A percentile compares a stretch with the other conserved stretches of the same genome.
phyloP scores from a whole-genome alignment of 2,888 invertebrate genomes.

The Andrena flavipes region DNA sequence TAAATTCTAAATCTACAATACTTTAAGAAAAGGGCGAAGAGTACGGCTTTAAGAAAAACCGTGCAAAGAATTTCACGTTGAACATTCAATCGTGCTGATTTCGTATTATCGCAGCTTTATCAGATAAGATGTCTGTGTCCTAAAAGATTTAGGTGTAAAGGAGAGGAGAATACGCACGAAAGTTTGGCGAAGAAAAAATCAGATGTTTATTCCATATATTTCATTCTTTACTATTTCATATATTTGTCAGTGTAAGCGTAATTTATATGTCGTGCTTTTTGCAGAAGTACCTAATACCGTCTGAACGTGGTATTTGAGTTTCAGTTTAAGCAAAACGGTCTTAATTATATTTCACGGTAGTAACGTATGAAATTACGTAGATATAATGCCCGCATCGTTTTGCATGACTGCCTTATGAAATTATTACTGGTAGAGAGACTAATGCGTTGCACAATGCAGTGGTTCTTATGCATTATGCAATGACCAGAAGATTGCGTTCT shows the following conservation, averaged over 20 bases:
- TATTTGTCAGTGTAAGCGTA: background rate
- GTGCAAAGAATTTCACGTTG: background rate
- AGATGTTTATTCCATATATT: background rate
- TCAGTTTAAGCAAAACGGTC: background rate
- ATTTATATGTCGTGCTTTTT: background rate
- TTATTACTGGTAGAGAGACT: constrained; percentile 29
- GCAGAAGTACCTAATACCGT: background rate
- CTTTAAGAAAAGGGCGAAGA: no score
- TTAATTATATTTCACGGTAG: constrained; percentile 9
- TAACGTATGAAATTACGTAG: constrained; percentile 14
- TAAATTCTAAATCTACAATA: no score
- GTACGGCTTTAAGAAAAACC: background rate
- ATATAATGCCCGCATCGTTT: constrained; percentile 15
- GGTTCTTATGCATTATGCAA: constrained; percentile 51
- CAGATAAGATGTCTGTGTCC: constrained; percentile 26
- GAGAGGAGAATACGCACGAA: background rate
- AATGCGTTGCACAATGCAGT: constrained; percentile 22
- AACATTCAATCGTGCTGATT: constrained; percentile 1
- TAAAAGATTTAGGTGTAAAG: background rate
- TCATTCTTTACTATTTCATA: background rate
- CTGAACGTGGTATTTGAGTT: background rate
- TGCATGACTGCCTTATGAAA: constrained; percentile 38
- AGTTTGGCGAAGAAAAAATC: background rate
- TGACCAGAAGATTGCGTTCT: constrained; percentile 24
- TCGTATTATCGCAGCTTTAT: constrained; percentile 48